Conservation (phyloP, 2,888 invertebrate genomes). For the Patella depressa region DNA sequence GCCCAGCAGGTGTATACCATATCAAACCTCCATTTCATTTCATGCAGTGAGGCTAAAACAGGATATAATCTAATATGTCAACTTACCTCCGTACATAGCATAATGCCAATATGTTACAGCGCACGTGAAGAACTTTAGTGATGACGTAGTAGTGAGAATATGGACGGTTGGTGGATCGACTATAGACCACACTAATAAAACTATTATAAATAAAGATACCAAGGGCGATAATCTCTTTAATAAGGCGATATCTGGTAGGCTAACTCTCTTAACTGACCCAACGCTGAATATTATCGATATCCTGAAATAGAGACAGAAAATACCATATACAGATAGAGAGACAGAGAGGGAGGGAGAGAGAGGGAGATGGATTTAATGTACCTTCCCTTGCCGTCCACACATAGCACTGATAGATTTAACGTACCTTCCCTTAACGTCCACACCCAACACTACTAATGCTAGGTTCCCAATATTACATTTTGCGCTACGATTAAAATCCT, state of each 20-base stretch:
- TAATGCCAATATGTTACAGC: slow-evolving; percentile 96
- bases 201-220: slow-evolving; percentile 88
- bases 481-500: too few species aligned
- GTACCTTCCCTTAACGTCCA: too few species aligned
- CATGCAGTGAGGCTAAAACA: too few species aligned
- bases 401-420: too few species aligned
- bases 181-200: slow-evolving; percentile 90
- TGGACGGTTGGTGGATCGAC: slow-evolving; percentile 42
- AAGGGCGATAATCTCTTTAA: slow-evolving; percentile 95
- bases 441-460: too few species aligned
- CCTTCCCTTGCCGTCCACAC: too few species aligned
- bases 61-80: too few species aligned
- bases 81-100: slow-evolving; percentile 85
- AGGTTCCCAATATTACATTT: too few species aligned
- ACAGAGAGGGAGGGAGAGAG: background rate
- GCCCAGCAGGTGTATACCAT: too few species aligned
- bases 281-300: slow-evolving; percentile 93
- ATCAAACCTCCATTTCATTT: too few species aligned
- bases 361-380: background rate
- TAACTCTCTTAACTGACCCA: slow-evolving; percentile 92
- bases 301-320: slow-evolving; percentile 74
- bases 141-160: slow-evolving; percentile 69
- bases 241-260: slow-evolving; percentile 91
- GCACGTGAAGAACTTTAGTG: slow-evolving; percentile 89
- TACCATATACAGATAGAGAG: background rate